Evolutionary conservation across 2,797 vertebrate species (phyloP).

Genomic region (Peromyscus attwateri): DNA sequence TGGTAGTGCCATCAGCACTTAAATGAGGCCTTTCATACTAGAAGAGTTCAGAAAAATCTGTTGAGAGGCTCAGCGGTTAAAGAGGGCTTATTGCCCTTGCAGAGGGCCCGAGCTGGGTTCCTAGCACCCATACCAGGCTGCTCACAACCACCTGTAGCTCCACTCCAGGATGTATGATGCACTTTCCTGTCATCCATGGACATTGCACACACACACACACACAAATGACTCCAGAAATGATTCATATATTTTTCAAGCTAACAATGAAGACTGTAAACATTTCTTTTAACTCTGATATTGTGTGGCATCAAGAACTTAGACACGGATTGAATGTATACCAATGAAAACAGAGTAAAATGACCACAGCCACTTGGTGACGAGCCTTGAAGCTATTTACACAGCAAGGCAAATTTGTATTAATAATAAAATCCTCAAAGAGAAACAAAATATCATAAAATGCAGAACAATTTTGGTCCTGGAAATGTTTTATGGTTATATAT

Average conservation of each 20-base stretch:
- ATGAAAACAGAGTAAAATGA: background rate
- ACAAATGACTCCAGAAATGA: background rate
- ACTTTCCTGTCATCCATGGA: background rate
- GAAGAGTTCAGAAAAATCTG: background rate
- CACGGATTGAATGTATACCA: background rate
- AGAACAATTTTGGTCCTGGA: constrained; percentile 10
- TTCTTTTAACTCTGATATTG: background rate
- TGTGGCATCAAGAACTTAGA: constrained; percentile 20
- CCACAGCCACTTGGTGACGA: background rate
- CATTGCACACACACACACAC: background rate
- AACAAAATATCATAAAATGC: background rate
- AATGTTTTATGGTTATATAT: background rate
- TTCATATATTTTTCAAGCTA: background rate
- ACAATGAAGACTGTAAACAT: background rate
- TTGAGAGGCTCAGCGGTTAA: background rate
- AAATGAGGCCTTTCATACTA: background rate
- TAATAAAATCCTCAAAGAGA: background rate
- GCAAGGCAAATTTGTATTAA: background rate
- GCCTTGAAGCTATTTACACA: background rate
- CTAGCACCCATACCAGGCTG: background rate
- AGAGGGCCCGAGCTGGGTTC: background rate
- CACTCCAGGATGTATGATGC: background rate
- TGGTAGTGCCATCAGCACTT: background rate
- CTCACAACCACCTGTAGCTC: background rate
- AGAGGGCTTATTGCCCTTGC: background rate